These are phyloP conservation scores for Macrotrachela quadricornifera DNA, from an alignment of 1,140 invertebrate genomes.

Conservation along the genomic window DNA sequence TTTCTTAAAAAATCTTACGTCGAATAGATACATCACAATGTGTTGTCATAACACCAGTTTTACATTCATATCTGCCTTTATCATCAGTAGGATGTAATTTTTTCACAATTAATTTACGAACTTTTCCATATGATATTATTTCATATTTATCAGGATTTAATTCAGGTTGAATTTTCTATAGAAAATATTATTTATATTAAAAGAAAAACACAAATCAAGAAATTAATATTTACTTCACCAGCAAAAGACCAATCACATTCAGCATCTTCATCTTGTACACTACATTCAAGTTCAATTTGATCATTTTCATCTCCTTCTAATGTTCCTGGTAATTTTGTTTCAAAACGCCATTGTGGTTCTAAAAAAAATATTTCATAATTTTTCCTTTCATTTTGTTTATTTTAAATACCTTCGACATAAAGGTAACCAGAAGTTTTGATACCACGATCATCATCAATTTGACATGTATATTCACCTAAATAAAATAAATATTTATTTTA, in stretches of 20 bases:
- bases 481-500: too few species aligned
- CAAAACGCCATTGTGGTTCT: conserved; percentile 7
- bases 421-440: too few species aligned
- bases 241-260: conserved; percentile 9
- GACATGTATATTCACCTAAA: background rate
- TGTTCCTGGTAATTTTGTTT: conserved; percentile 4
- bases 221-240: background rate
- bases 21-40: conserved; percentile 1
- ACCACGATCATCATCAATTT: background rate
- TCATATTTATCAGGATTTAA: conserved; percentile 6
- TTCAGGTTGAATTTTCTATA: background rate
- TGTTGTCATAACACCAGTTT: conserved; percentile 6
- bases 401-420: background rate
- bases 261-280: conserved; percentile 7
- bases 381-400: too few species aligned
- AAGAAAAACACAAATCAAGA: background rate
- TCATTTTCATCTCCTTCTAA: background rate
- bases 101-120: conserved; percentile 5
- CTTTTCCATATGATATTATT: background rate
- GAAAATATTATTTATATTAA: background rate
- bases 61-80: conserved; percentile 2
- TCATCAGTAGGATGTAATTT: background rate
- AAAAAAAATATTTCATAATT: too few species aligned
- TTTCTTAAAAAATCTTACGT: background rate
- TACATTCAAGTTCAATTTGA: conserved; percentile 1